Percentiles rank a stretch among this genome's conserved stretches.
Evolutionary conservation across 2,113 vertebrate species (phyloP).

Genomic region (Oreochromis niloticus): DNA sequence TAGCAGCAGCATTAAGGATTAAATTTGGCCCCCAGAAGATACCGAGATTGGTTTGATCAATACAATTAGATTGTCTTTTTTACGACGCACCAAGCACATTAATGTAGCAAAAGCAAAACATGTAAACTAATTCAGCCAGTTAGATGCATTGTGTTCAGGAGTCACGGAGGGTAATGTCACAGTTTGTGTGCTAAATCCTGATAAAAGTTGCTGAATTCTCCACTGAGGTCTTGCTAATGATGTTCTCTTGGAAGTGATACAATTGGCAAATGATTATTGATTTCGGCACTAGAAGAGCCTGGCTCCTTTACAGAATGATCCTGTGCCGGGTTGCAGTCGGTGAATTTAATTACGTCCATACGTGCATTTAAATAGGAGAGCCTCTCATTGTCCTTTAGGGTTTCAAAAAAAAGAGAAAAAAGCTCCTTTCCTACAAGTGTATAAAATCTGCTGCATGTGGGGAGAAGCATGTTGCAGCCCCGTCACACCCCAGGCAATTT

Average conservation of each 20-base stretch:
- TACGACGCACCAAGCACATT: conserved; percentile 13
- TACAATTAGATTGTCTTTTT: conserved; percentile 50
- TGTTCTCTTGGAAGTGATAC: conserved; percentile 48
- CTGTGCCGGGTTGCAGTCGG: conserved; percentile 1
- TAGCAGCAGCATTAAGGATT: conserved; percentile 3
- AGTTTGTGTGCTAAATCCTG: conserved; percentile 19
- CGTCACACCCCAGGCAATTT: conserved; percentile 9
- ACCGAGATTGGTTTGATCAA: conserved; percentile 40
- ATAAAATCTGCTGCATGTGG: neutral
- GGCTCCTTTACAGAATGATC: conserved; percentile 23
- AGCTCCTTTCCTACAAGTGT: neutral
- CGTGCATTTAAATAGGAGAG: conserved; percentile 4
- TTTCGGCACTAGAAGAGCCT: conserved; percentile 22
- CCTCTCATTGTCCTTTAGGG: neutral
- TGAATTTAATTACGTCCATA: conserved; percentile 26
- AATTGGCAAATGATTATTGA: conserved; percentile 65
- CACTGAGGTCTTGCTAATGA: conserved; percentile 41
- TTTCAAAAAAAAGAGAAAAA: neutral
- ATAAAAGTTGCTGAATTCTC: conserved; percentile 40
- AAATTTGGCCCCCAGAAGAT: conserved; percentile 29
- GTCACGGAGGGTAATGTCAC: conserved; percentile 18
- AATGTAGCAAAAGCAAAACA: conserved; percentile 13
- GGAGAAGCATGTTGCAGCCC: neutral
- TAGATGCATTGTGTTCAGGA: neutral
- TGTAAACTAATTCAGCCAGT: conserved; percentile 14